A percentile compares a stretch with the other conserved stretches of the same genome.
These are phyloP conservation scores for Thereva nobilitata DNA, from an alignment of 2,888 invertebrate genomes.

Conservation along the genomic window DNA sequence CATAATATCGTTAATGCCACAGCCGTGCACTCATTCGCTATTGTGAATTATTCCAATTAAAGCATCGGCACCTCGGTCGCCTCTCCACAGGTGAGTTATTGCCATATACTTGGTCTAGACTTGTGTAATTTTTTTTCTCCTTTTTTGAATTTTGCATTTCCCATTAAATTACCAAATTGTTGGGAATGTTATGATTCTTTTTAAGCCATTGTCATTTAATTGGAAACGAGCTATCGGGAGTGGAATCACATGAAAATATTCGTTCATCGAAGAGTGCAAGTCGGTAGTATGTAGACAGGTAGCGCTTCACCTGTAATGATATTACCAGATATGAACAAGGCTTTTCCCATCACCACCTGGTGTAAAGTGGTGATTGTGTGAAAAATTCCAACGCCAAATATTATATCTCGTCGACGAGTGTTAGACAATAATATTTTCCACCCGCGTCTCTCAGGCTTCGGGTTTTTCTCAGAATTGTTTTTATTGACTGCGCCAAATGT, in stretches of 20 bases:
- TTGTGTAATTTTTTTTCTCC: no score
- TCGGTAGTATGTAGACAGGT: neutral
- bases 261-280: conserved; percentile 9
- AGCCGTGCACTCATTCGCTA: neutral
- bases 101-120: no score
- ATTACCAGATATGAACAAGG: conserved; percentile 17
- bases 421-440: no score
- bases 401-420: conserved; percentile 7
- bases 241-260: conserved; percentile 14
- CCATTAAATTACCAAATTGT: conserved; percentile 16
- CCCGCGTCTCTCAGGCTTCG: no score
- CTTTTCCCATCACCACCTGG: conserved; percentile 22
- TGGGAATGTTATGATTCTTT: conserved; percentile 9
- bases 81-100: no score
- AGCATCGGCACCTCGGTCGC: no score
- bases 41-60: conserved; percentile 12
- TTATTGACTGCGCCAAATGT: no score
- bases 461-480: no score
- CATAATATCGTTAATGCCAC: conserved; percentile 6
- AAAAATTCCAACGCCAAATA: conserved; percentile 2
- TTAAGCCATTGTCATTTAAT: conserved; percentile 20
- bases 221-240: conserved; percentile 1
- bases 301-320: conserved; percentile 16
- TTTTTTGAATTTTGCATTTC: conserved; percentile 6
- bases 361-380: conserved; percentile 9